These are phyloP conservation scores for Dryobates pubescens DNA, from an alignment of 2,797 vertebrate species.

Conservation along the genomic window DNA sequence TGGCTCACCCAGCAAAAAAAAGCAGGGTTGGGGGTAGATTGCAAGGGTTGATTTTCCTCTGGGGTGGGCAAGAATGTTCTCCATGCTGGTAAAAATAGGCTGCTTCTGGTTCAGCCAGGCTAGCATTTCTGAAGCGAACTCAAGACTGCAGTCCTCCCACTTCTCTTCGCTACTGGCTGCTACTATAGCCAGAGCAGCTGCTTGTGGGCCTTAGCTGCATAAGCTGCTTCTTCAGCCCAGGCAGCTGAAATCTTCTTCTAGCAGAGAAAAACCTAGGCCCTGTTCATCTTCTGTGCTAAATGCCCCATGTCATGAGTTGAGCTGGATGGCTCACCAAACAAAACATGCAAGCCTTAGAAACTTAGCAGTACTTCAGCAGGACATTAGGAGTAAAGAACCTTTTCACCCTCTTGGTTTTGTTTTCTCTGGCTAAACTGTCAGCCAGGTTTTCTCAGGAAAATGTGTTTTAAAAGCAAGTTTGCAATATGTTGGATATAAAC, in stretches of 20 bases:
- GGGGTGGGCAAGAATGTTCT: not conserved
- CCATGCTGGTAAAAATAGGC: not conserved
- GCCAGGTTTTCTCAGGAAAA: not conserved
- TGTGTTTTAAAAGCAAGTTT: not conserved
- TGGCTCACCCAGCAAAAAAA: not conserved
- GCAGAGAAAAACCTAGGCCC: not conserved
- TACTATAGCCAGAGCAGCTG: constrained; percentile 24
- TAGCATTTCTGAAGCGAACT: not conserved
- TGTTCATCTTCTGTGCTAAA: not conserved
- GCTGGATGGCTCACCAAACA: not conserved
- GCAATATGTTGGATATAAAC: not conserved
- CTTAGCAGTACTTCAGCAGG: not conserved
- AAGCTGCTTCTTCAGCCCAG: not conserved
- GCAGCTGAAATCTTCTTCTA: not conserved
- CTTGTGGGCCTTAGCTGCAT: not conserved
- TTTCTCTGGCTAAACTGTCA: not conserved
- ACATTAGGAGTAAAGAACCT: not conserved
- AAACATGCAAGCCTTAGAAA: not conserved
- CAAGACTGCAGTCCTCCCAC: constrained; percentile 19
- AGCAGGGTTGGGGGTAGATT: not conserved
- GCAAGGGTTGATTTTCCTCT: not conserved
- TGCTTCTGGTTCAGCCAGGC: not conserved
- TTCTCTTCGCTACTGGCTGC: constrained; percentile 26
- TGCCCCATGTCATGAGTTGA: accelerated
- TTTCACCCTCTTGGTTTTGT: not conserved